Conservation (phyloP, 2,113 vertebrate genomes). For the Alectura lathami region DNA sequence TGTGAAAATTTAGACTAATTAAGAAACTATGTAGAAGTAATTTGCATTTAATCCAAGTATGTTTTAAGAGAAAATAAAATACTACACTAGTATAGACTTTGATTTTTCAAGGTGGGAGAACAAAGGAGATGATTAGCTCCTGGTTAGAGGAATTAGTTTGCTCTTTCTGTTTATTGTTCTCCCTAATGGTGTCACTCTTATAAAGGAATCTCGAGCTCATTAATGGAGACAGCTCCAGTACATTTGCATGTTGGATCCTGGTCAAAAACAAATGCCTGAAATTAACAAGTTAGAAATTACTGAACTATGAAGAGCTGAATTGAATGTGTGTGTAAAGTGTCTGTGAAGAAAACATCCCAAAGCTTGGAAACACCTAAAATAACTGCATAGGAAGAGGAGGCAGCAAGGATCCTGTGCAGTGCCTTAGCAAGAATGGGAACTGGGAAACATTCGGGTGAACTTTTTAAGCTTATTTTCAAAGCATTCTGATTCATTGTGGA, state of each 20-base stretch:
- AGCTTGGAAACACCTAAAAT: neutral
- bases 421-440: neutral
- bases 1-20: neutral
- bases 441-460: neutral
- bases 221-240: neutral
- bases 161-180: neutral
- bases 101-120: neutral
- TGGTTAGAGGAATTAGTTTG: neutral
- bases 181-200: neutral
- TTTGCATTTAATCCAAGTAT: neutral
- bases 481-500: neutral
- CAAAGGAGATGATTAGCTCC: neutral
- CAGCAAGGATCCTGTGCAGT: neutral
- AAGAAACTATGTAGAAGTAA: neutral
- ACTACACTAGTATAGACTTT: neutral
- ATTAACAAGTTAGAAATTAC: neutral
- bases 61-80: neutral
- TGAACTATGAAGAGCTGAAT: neutral
- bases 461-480: neutral
- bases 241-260: neutral
- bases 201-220: neutral
- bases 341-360: neutral
- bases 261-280: neutral
- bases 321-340: neutral
- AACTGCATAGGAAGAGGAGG: neutral